Evolutionary conservation across 2,113 vertebrate genomes (phyloP), one percentile per base, ranked within the genome.

Genomic region (Crotalus tigris): DNA sequence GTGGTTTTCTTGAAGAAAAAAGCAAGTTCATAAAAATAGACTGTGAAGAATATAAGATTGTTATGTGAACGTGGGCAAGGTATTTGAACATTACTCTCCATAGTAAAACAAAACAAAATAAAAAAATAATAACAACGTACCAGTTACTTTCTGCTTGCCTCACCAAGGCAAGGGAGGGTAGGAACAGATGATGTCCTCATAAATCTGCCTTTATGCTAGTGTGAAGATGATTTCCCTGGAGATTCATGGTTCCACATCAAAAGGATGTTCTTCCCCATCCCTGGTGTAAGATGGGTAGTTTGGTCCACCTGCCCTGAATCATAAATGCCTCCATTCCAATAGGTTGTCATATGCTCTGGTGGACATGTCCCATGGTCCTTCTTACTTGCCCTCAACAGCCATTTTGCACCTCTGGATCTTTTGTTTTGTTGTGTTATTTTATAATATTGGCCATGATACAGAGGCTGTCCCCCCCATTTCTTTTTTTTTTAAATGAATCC

Each of bases 11-110:
- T 95, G 96, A 97, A 97, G 94, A 88, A 96, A 90, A 69, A 33
- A 69, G 64, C 12, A 69, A 96, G 58, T 90, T 96, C 95, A 96
- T 97, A 95, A 97, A 97, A 97, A 95, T 61, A 58, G 24, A 92
- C 97, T 97, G 94, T 87, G 94, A 54, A 96, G 91, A 29, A 93
- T 6, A 24, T 92, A 87, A 89, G 96, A 92, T 2, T 96, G 92
- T 97, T 97, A 94, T 7, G 9, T 96, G 90, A 93, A 97, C 91
- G 17, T 93, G 94, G 89, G 92, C 89, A 95, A 95, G 89, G n/a
- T 91, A 46, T 95, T 95, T 95, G 94, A 97, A 94, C 39, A 96
- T 96, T 97, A 96, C 85, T 95, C 95, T 89, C 94, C 81, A 93
- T 94, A 96, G 96, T 96, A 85, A 94, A 96, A 81, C 75, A 81